Base-by-base conservation (phyloP, 2,113 vertebrate genomes). In the Cyanoderma ruficeps region DNA sequence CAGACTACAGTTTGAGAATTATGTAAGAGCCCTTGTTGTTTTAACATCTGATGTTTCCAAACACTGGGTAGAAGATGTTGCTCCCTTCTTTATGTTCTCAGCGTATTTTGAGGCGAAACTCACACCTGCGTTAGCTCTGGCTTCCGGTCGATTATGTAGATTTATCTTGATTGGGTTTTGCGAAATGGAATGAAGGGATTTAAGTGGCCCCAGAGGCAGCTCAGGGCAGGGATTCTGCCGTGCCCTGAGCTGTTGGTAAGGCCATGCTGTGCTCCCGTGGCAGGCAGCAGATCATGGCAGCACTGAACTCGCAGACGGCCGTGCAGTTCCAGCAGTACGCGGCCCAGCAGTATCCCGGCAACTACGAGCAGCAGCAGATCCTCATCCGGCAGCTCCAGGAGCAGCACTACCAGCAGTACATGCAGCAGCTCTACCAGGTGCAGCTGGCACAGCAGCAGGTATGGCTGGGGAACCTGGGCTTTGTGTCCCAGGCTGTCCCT, bases 251-350 rank as follows among this genome's bases (percentile, higher is more conserved):
- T 69, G 72, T 55, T 35, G 88, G 15, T 90, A 35, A 96, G 80
- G 72, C 93, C 30, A 10, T 42, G 7, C 89, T 94, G 23, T 87
- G 69, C 94, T 95, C 92, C 77, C 33, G 8, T 84, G 95, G 46
- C 72, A 99, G 99, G 97, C 99, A 99, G 95, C 99, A 99, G 98
- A 99, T 99, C 90, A 99, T 99, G 99, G 99, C 99, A 28, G 99
- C 99, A 0, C 90, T 99, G 90, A 99, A 99, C 94, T 99, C 99
- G 2, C 99, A 99, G 98, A 99, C 99, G 2, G 99, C 99, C 3
- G 98, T 99, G 94, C 99, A 99, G 98, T 99, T 99, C 98, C 99
- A 99, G 96, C 99, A 99, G 97, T 99, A 99, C 2, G 99, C 99
- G 10, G 99, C 99, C 18, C 99, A 99, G 96, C 99, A 99, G 95